Evolutionary conservation across 2,888 invertebrate species (phyloP), one percentile per base, ranked within the genome.

Genomic region (Argyresthia albistria): DNA sequence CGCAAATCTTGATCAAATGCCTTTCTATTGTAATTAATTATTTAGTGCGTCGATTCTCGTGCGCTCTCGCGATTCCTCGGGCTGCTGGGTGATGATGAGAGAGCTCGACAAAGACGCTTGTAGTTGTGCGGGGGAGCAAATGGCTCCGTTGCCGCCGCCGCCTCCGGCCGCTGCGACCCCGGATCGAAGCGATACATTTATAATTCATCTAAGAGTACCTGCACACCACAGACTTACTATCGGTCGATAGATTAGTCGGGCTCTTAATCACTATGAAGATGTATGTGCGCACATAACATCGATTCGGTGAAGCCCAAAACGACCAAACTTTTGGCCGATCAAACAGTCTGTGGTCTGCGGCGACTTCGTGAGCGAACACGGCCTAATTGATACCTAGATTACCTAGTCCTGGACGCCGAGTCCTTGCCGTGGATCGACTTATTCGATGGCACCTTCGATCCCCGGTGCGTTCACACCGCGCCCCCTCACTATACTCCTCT

Each of bases 401-500:
- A 25, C 25, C 25, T 25, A 42, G 42, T 42, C 12, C 42, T 12
- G 25, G 63, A 46, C 16, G 59, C 60, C 57, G 63, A 60, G 59
- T 58, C 59, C 58, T 56, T 57, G 56, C 59, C 59, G 56, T 57
- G 56, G 55, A 54, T 46, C 55, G 55, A 46, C 37, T 56, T 59
- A 57, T 46, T 51, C 51, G 56, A 54, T 60, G 59, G 62, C 64
- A 63, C 58, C 58, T 55, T 56, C 57, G 55, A 54, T 52, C 53
- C 56, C 47, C 60, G 61, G 62, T 65, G 65, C 66, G 62, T 59
- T 63, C 65, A 56, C 68, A 60, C 62, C 25, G 25, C 66, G 61
- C 66, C 68, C 62, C 64, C 59, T 15, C 16, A 60, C 65, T 65
- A 66, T 75, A 73, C 65, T 73, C 74, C 75, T 74, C 70, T 65